Conservation (phyloP, 2,888 invertebrate genomes). For the Ceriagrion tenellum region DNA sequence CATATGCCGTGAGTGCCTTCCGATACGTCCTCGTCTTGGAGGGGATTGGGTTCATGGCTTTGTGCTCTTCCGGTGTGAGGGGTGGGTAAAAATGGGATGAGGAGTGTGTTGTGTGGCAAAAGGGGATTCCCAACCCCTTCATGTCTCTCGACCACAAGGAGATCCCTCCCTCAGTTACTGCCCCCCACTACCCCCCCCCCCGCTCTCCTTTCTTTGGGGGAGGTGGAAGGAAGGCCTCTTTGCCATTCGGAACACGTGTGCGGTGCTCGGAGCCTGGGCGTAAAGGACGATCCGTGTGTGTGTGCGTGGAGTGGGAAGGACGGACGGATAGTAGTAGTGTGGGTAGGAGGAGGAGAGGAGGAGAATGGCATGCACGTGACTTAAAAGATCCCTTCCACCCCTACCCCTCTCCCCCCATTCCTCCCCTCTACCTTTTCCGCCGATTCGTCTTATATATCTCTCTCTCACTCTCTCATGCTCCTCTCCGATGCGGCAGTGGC, state of each 20-base stretch:
- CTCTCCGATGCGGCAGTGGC: conserved; percentile 4
- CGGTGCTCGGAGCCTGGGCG: not conserved
- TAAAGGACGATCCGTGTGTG: not conserved
- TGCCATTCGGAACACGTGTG: conserved; percentile 58
- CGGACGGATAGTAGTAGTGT: too few species aligned
- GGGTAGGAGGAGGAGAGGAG: conserved; percentile 31
- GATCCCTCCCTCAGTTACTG: not conserved
- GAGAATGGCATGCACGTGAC: conserved; percentile 54
- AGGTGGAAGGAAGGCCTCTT: not conserved
- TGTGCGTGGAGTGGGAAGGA: not conserved
- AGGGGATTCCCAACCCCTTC: not conserved
- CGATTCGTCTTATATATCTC: conserved; percentile 12
- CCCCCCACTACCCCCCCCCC: too few species aligned
- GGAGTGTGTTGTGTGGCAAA: not conserved
- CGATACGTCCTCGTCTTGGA: too few species aligned
- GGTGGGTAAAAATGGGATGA: not conserved
- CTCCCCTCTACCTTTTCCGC: not conserved
- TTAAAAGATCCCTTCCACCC: conserved; percentile 41
- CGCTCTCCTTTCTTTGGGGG: not conserved
- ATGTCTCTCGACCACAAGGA: not conserved
- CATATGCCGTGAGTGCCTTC: too few species aligned
- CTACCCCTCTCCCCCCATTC: not conserved
- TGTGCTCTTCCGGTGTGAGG: not conserved
- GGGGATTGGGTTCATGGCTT: too few species aligned
- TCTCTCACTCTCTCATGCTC: not conserved